These are phyloP conservation scores for Scolopax bukidnonensis DNA, from an alignment of 2,797 vertebrate species.

Conservation along the genomic window DNA sequence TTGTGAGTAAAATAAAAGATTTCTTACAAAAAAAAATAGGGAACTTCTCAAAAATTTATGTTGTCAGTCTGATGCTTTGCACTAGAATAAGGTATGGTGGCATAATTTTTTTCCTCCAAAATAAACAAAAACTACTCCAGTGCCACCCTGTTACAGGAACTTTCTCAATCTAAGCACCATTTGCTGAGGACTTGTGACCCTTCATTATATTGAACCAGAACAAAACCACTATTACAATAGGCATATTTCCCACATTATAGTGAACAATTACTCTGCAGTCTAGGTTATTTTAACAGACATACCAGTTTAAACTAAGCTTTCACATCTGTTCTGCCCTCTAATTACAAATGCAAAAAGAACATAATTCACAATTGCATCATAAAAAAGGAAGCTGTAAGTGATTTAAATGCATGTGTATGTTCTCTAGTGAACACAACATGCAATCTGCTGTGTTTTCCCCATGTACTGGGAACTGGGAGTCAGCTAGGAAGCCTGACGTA, in stretches of 20 bases:
- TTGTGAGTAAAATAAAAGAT: background rate
- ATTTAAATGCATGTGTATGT: conserved; percentile 70
- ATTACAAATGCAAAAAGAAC: conserved; percentile 56
- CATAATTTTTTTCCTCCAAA: background rate
- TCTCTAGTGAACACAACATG: conserved; percentile 53
- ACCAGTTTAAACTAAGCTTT: conserved; percentile 60
- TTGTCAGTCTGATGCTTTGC: background rate
- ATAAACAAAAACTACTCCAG: background rate
- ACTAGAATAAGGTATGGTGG: background rate
- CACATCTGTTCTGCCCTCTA: conserved; percentile 67
- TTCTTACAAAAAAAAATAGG: background rate
- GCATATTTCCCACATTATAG: background rate
- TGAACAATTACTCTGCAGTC: conserved; percentile 41
- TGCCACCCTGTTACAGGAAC: background rate
- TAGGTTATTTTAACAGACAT: conserved; percentile 55
- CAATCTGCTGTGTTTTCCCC: conserved; percentile 67
- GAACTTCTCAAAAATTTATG: background rate
- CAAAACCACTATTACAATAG: background rate
- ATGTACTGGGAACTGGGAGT: conserved; percentile 59
- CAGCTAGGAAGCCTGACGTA: conserved; percentile 56
- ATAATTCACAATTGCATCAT: background rate
- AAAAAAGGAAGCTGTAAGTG: conserved; percentile 66
- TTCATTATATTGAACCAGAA: background rate
- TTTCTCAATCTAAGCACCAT: background rate
- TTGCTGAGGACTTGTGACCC: background rate